Conservation (phyloP, 2,888 invertebrate species). For the Cataglyphis altisquamis region DNA sequence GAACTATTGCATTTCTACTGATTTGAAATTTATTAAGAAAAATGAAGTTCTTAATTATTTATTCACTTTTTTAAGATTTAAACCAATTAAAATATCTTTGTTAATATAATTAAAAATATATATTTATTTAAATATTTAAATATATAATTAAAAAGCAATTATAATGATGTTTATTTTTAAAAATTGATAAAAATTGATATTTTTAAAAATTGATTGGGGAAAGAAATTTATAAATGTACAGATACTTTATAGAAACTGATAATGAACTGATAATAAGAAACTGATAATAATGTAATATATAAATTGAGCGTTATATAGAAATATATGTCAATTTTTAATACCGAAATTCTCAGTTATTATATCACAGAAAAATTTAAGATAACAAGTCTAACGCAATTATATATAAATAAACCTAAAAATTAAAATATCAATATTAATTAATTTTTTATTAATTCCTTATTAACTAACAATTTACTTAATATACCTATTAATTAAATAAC, state of each 20-base stretch:
- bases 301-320: neutral
- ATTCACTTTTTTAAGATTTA: neutral
- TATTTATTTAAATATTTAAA: too few relatives aligned
- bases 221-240: neutral
- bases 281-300: neutral
- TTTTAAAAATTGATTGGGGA: neutral
- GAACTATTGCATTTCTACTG: neutral
- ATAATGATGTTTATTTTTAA: neutral
- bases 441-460: too few relatives aligned
- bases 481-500: too few relatives aligned
- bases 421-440: too few relatives aligned
- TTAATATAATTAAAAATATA: neutral
- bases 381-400: neutral
- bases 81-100: neutral
- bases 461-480: too few relatives aligned
- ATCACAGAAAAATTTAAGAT: neutral
- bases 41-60: neutral
- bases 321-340: neutral
- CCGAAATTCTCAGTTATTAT: neutral
- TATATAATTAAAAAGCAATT: neutral
- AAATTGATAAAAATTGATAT: neutral
- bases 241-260: neutral
- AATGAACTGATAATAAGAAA: neutral
- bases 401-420: neutral
- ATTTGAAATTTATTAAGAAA: neutral